Conservation (phyloP, 2,888 invertebrate species). For the Hypena proboscidalis region DNA sequence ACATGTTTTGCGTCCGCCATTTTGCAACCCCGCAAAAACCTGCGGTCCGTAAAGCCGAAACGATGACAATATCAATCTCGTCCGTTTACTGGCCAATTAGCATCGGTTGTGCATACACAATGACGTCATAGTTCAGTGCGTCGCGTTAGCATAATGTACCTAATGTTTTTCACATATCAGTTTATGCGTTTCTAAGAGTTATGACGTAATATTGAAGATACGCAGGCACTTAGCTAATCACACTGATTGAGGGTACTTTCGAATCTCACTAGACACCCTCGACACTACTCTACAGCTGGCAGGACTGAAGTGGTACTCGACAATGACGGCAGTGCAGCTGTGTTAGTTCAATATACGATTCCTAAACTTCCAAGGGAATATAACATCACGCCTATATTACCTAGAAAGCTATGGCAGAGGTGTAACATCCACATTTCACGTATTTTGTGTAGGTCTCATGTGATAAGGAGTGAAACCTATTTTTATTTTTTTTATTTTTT, state of each 20-base stretch:
- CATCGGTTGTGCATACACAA: slow-evolving; percentile 31
- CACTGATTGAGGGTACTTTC: neutral
- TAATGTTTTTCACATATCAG: slow-evolving; percentile 51
- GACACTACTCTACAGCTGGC: too few species aligned
- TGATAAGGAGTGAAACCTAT: too few species aligned
- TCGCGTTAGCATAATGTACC: slow-evolving; percentile 44
- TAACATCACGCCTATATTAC: too few species aligned
- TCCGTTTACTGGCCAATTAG: slow-evolving; percentile 33
- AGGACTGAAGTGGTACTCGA: slow-evolving; percentile 31
- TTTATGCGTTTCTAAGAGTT: too few species aligned
- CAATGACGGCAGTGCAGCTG: slow-evolving; percentile 36
- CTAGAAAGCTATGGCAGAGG: too few species aligned
- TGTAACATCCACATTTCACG: too few species aligned
- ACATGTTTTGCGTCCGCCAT: too few species aligned
- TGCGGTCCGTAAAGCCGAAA: neutral
- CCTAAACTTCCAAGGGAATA: too few species aligned
- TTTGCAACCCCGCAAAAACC: neutral
- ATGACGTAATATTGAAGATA: neutral
- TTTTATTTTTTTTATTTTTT: too few species aligned
- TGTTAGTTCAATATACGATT: too few species aligned
- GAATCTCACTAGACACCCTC: slow-evolving; percentile 3
- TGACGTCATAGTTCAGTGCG: slow-evolving; percentile 33
- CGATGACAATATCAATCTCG: slow-evolving; percentile 37
- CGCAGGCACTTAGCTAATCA: neutral
- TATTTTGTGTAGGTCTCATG: too few species aligned